Percentiles rank a stretch among this genome's conserved stretches.
Evolutionary conservation across 2,113 vertebrate genomes (phyloP).

Genomic region (Eurystomus gularis): DNA sequence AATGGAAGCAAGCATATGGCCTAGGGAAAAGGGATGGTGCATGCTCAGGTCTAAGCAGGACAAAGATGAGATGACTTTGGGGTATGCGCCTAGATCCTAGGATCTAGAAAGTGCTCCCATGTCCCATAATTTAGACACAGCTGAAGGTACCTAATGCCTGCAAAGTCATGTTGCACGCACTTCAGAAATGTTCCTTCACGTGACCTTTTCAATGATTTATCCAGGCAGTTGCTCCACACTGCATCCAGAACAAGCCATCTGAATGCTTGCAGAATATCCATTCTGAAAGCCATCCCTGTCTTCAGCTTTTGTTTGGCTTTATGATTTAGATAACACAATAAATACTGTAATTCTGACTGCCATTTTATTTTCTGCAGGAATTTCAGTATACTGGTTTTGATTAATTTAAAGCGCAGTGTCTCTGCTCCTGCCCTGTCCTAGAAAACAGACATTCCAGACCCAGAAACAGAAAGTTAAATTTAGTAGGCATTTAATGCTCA

Average conservation of each 20-base stretch:
- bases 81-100: accelerated
- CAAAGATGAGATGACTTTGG: background rate
- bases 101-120: background rate
- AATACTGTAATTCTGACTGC: background rate
- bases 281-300: background rate
- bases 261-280: background rate
- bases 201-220: background rate
- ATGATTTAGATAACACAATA: background rate
- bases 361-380: conserved; percentile 11
- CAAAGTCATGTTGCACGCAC: background rate
- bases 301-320: background rate
- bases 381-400: background rate
- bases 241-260: background rate
- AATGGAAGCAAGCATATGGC: background rate
- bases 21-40: background rate
- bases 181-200: background rate
- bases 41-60: background rate
- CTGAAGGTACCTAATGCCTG: background rate
- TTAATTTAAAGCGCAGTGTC: background rate
- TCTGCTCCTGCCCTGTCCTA: background rate
- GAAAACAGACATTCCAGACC: background rate
- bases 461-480: conserved; percentile 22
- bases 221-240: background rate
- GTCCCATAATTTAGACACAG: background rate
- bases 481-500: conserved; percentile 26